Base-by-base conservation (phyloP, 2,888 invertebrate genomes). In the Thera obeliscata region DNA sequence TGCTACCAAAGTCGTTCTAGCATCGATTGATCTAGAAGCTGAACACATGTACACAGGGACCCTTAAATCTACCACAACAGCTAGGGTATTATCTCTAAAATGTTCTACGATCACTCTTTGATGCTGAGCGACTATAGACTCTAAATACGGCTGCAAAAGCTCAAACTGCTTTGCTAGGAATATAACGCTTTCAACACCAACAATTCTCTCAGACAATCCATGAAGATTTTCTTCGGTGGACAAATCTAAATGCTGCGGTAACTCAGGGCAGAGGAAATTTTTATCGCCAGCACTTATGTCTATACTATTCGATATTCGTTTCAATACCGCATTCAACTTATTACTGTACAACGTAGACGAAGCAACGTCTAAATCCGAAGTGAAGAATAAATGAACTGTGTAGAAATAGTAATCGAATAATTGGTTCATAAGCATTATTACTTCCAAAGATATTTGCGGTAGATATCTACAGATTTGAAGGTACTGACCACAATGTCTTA, bases 351-450 rank as follows among this genome's bases (percentile, higher is more conserved):
- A 87, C 61, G 95, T 95, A 81, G 87, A 78, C 0, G 92, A 89
- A 0, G 93, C 87, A 0, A 94, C 93, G 1, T 92, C 97, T 71
- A 97, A 92, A 87, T 97, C 97, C 0, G 95, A 95, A 0, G 97
- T 96, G 84, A 98, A 98, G 82, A 98, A 98, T 49, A 95, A 93
- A 86, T 98, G 97, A 0, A 98, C 98, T 0, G 98, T 95, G 84
- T 96, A 98, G 64, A 98, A 96, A 87, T 99, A 99, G 84, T 97
- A 98, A 81, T 99, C 99, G 87, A 98, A 98, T 33, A 99, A 94
- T 81, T 99, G 98, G 74, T 97, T 96, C 96, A 99, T 97, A 68
- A 97, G 96, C 82, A 96, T 95, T n/a, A 98, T 96, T 2, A 99
- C 98, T 88, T 98, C 98, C 78, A 97, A 95, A 0, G 98, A 97